These are phyloP conservation scores for Lapara coniferarum DNA, from an alignment of 2,888 invertebrate species.

Conservation along the genomic window DNA sequence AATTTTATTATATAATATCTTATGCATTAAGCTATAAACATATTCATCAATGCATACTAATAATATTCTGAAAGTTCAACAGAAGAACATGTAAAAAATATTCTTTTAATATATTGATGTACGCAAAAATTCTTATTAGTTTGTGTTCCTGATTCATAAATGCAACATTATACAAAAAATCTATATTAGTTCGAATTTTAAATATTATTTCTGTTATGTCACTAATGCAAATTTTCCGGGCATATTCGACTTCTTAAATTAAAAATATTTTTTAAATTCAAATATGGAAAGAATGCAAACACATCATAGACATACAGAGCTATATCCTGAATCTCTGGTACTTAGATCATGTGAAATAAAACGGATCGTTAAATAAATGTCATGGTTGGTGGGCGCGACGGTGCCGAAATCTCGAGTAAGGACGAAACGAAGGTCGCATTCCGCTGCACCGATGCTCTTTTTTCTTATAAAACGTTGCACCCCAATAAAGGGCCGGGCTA, in stretches of 20 bases:
- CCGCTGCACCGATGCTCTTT: conserved; percentile 50
- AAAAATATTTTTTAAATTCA: neutral
- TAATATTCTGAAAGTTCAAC: conserved; percentile 1
- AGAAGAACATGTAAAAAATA: neutral
- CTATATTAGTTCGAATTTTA: neutral
- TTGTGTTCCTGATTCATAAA: conserved; percentile 1
- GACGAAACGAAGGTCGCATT: conserved; percentile 70
- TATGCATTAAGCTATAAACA: neutral
- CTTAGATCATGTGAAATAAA: conserved; percentile 15
- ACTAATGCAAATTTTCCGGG: too few relatives aligned
- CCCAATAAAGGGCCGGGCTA: conserved; percentile 44
- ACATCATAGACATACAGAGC: neutral
- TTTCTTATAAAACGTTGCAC: conserved; percentile 55
- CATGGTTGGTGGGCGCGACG: conserved; percentile 60
- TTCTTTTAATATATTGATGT: neutral
- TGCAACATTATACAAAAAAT: neutral
- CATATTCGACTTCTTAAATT: neutral
- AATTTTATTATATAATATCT: conserved; percentile 9
- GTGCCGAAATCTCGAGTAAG: conserved; percentile 70
- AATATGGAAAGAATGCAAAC: neutral
- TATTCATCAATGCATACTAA: conserved; percentile 13
- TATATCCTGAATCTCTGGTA: conserved; percentile 17
- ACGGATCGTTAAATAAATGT: conserved; percentile 53
- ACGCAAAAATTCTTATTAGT: neutral
- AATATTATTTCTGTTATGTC: too few relatives aligned